Evolutionary conservation across 2,888 invertebrate species (phyloP).

Genomic region (Zelleria hepariella): DNA sequence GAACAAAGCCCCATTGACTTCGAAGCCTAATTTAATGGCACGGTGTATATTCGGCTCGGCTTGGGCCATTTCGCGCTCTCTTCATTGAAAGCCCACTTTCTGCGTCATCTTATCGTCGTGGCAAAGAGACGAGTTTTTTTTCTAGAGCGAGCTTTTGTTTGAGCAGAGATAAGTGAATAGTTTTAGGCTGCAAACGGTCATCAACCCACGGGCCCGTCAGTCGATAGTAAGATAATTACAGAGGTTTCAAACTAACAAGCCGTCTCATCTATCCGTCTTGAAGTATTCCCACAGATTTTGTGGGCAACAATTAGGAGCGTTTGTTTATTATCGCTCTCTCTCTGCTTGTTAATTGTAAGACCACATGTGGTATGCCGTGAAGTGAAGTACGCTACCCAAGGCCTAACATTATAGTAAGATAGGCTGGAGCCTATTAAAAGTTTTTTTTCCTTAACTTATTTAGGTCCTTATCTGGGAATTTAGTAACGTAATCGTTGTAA

Average conservation of each 20-base stretch:
- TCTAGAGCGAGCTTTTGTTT: constrained; percentile 44
- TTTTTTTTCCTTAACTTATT: no score
- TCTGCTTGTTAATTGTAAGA: background rate
- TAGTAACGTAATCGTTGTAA: no score
- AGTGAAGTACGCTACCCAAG: background rate
- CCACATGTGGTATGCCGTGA: background rate
- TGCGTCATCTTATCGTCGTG: constrained; percentile 14
- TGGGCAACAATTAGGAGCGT: background rate
- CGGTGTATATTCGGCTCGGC: no score
- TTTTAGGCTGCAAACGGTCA: constrained; percentile 41
- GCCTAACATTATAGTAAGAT: background rate
- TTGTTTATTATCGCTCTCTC: background rate
- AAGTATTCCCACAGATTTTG: constrained; percentile 9
- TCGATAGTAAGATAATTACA: constrained; percentile 17
- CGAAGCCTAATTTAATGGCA: no score
- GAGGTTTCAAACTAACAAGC: constrained; percentile 44
- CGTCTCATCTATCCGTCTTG: constrained; percentile 28
- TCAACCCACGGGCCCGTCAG: constrained; percentile 33
- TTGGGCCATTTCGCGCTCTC: no score
- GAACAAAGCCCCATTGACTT: no score
- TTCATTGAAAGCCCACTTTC: constrained; percentile 17
- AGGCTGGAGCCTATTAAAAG: background rate
- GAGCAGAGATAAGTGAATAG: constrained; percentile 60
- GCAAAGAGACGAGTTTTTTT: constrained; percentile 13
- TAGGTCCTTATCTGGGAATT: no score